Conservation (phyloP, 2,113 vertebrate genomes). For the Fulmarus glacialis region DNA sequence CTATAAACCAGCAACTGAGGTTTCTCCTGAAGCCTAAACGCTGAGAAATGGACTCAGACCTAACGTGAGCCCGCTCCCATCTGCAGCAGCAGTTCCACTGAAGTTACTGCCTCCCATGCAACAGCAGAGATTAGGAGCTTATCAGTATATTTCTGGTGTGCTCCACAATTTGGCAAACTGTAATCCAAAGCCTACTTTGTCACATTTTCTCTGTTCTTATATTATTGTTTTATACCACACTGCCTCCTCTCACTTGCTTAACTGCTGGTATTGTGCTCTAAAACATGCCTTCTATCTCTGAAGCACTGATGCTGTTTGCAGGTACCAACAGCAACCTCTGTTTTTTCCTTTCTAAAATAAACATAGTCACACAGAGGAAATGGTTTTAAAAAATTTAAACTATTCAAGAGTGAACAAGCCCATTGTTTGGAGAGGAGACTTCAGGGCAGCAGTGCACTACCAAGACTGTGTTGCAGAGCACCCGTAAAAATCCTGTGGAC, state of each 20-base stretch:
- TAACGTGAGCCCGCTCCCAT: accelerated
- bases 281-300: background rate
- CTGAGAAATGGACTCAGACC: background rate
- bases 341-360: constrained; percentile 20
- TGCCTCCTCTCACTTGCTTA: background rate
- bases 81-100: background rate
- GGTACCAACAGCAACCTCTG: background rate
- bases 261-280: background rate
- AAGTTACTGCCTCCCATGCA: background rate
- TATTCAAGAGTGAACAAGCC: background rate
- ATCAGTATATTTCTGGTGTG: background rate
- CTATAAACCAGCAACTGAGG: background rate
- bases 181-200: background rate
- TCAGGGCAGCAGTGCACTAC: background rate
- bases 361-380: background rate
- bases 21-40: background rate
- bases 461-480: background rate
- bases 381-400: background rate
- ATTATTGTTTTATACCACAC: background rate
- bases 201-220: background rate
- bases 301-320: background rate
- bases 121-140: background rate
- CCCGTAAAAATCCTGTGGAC: background rate
- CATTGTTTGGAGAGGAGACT: background rate
- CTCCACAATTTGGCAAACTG: background rate